Evolutionary conservation across 1,140 invertebrate species (phyloP).

Genomic region (Apis laboriosa): DNA sequence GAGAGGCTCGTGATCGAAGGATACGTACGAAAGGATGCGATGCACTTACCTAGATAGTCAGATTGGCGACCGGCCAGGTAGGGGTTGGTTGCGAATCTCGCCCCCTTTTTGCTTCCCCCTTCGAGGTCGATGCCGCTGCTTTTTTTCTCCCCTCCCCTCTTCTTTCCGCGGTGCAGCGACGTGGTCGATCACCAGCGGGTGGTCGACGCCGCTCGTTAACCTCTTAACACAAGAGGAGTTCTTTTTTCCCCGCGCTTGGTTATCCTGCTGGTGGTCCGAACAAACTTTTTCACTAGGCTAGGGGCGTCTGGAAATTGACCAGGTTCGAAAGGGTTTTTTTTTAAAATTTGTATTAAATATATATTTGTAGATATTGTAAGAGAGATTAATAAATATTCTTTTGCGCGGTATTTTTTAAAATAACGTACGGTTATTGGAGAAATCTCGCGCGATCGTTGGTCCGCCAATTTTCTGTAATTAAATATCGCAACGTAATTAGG

Average conservation of each 20-base stretch:
- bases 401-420: too few relatives aligned
- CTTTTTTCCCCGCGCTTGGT: too few relatives aligned
- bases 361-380: too few relatives aligned
- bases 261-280: neutral
- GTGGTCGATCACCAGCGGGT: neutral
- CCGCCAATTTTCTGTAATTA: neutral
- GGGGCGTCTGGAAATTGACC: neutral
- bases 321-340: too few relatives aligned
- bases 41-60: conserved; percentile 7
- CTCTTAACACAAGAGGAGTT: neutral
- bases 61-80: neutral
- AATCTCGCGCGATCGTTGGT: neutral
- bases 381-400: too few relatives aligned
- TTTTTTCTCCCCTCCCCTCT: neutral
- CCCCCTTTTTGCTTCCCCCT: neutral
- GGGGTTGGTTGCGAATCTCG: neutral
- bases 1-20: conserved; percentile 24
- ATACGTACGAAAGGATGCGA: conserved; percentile 26
- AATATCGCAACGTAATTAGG: neutral
- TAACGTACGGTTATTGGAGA: too few relatives aligned
- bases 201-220: conserved; percentile 9
- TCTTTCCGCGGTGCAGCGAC: too few relatives aligned
- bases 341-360: too few relatives aligned
- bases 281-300: neutral
- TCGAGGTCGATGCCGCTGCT: neutral